These are phyloP conservation scores for Phaethon lepturus DNA, from an alignment of 2,113 vertebrate genomes.

Conservation along the genomic window DNA sequence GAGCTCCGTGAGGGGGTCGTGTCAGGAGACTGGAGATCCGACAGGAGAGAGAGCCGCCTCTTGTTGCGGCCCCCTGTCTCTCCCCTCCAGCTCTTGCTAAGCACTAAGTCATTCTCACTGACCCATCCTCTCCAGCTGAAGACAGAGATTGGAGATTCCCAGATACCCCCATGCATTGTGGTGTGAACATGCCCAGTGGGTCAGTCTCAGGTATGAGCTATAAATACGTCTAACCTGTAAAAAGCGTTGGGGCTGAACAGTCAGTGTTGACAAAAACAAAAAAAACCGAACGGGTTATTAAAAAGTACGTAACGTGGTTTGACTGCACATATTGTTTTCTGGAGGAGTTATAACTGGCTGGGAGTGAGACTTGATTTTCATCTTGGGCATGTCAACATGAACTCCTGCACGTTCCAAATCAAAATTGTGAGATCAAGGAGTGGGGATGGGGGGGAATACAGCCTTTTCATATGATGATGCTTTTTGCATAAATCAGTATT, in stretches of 20 bases:
- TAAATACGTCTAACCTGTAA: conserved; percentile 70
- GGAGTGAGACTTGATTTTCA: conserved; percentile 48
- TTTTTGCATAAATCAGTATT: background rate
- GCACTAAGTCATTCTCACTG: conserved; percentile 68
- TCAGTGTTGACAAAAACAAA: conserved; percentile 34
- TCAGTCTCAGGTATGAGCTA: conserved; percentile 72
- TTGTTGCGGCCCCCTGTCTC: conserved; percentile 55
- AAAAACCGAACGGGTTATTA: background rate
- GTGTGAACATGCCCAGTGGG: conserved; percentile 71
- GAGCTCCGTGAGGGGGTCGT: conserved; percentile 51
- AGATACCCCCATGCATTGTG: conserved; percentile 72
- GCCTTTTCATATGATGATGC: background rate
- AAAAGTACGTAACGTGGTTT: background rate
- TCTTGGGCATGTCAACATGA: conserved; percentile 55
- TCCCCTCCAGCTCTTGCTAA: conserved; percentile 55
- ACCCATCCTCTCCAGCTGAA: conserved; percentile 70
- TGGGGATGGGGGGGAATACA: background rate
- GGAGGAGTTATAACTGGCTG: conserved; percentile 10
- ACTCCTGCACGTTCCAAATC: conserved; percentile 11
- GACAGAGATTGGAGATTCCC: conserved; percentile 70
- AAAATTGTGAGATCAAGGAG: background rate
- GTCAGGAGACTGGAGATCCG: conserved; percentile 60
- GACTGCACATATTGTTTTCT: conserved; percentile 39
- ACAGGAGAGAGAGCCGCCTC: conserved; percentile 56
- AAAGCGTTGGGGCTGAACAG: conserved; percentile 62